A percentile compares a stretch with the other conserved stretches of the same genome.
These are phyloP conservation scores for Drosophila tsacasi DNA, from an alignment of 1,140 invertebrate species.

Conservation along the genomic window DNA sequence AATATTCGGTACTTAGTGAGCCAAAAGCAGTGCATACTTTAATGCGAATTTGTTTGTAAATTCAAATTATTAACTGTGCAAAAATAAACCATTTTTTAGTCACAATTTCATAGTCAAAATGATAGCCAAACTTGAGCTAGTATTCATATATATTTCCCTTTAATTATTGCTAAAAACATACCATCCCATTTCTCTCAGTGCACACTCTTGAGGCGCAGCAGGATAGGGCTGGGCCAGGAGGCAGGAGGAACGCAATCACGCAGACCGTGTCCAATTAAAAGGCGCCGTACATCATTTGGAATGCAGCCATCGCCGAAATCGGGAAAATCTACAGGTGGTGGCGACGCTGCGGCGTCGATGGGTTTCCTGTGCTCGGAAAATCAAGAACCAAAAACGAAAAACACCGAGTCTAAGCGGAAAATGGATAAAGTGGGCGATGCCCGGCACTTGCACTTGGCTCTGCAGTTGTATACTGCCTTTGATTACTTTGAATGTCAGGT, in stretches of 20 bases:
- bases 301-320: slow-evolving; percentile 64
- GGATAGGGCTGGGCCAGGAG: slow-evolving; percentile 10
- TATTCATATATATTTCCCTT: not conserved
- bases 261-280: slow-evolving; percentile 82
- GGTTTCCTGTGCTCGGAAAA: slow-evolving; percentile 66
- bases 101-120: not conserved
- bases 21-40: not conserved
- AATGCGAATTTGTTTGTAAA: not conserved
- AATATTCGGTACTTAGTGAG: not conserved
- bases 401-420: slow-evolving; percentile 10
- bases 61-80: not conserved
- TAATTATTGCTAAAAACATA: not conserved
- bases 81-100: not conserved
- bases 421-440: slow-evolving; percentile 17
- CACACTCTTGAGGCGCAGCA: slow-evolving; percentile 22
- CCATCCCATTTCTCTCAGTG: slow-evolving; percentile 6
- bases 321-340: slow-evolving; percentile 79
- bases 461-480: slow-evolving; percentile 9
- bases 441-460: slow-evolving; percentile 15
- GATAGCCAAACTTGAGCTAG: not conserved
- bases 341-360: slow-evolving; percentile 39
- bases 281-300: slow-evolving; percentile 79
- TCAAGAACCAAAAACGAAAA: slow-evolving; percentile 6
- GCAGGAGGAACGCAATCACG: slow-evolving; percentile 58
- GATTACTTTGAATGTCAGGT: slow-evolving; percentile 18